Conservation (phyloP, 2,888 invertebrate species). For the Pachydiplax longipennis region DNA sequence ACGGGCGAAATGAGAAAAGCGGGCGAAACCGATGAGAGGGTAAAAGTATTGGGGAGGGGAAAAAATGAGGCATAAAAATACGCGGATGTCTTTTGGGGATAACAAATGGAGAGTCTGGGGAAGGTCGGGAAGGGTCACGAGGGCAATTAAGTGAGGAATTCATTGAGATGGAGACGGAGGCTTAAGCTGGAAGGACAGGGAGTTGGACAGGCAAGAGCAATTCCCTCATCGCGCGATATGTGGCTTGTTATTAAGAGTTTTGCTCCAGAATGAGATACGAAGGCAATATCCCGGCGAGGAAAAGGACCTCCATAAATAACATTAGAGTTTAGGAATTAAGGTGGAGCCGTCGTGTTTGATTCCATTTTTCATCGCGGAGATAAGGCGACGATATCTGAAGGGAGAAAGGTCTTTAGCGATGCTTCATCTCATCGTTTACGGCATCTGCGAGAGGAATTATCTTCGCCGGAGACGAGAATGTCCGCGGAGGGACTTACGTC, state of each 20-base stretch:
- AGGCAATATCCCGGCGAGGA: background rate
- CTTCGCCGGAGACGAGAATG: background rate
- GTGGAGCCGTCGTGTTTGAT: background rate
- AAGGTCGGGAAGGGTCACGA: background rate
- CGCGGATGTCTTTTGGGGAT: background rate
- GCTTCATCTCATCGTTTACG: background rate
- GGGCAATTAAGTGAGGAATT: slow-evolving; percentile 33
- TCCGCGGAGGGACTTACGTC: no score
- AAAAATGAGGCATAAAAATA: background rate
- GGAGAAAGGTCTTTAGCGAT: background rate
- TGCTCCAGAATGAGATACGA: background rate
- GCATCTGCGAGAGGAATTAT: background rate
- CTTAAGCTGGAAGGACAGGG: background rate
- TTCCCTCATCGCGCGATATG: background rate
- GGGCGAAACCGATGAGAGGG: background rate
- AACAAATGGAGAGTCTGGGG: background rate
- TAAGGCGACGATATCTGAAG: background rate
- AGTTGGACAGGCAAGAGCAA: background rate
- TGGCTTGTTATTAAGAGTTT: background rate
- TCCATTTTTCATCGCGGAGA: background rate
- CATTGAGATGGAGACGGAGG: background rate
- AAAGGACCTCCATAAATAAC: background rate
- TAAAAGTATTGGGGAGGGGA: background rate
- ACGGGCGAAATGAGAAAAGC: background rate
- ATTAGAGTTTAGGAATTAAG: background rate